Evolutionary conservation across 2,888 invertebrate species (phyloP).

Genomic region (Plagiodera versicolora): DNA sequence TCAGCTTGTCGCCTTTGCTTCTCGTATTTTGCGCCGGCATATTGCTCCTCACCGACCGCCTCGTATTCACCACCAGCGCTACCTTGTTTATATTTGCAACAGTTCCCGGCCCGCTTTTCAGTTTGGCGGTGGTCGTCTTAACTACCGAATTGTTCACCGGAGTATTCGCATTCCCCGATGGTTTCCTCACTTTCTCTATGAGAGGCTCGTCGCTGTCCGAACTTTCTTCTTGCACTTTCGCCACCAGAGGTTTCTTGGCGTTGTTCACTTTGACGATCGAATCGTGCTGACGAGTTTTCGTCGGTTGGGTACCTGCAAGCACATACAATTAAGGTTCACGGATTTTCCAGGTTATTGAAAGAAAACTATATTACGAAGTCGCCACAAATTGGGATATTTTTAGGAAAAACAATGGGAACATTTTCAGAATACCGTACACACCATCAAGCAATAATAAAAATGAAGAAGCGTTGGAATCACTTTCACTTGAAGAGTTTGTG

Average conservation of each 20-base stretch:
- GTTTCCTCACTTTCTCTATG: conserved; percentile 69
- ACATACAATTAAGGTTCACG: too few relatives aligned
- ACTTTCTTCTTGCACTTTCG: conserved; percentile 60
- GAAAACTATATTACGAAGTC: too few relatives aligned
- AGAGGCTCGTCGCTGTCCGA: conserved; percentile 83
- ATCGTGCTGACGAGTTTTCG: conserved; percentile 38
- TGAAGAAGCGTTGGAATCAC: too few relatives aligned
- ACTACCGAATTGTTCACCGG: conserved; percentile 32
- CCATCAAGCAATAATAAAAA: too few relatives aligned
- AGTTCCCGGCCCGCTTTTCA: conserved; percentile 30
- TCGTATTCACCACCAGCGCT: conserved; percentile 42
- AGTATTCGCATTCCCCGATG: conserved; percentile 20
- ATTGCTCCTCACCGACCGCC: conserved; percentile 48
- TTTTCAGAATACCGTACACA: too few relatives aligned
- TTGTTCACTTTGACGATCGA: conserved; percentile 37
- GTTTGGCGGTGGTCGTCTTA: conserved; percentile 29
- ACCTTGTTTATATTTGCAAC: conserved; percentile 30
- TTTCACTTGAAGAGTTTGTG: too few relatives aligned
- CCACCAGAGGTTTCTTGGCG: conserved; percentile 34
- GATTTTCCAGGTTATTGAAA: too few relatives aligned
- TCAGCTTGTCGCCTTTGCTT: conserved; percentile 46
- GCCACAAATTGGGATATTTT: too few relatives aligned
- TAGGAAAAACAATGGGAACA: too few relatives aligned
- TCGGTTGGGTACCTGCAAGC: conserved; percentile 2
- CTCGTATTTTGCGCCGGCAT: conserved; percentile 50